Base-by-base conservation (phyloP, 1,140 invertebrate genomes). In the Drosophila hydei region DNA sequence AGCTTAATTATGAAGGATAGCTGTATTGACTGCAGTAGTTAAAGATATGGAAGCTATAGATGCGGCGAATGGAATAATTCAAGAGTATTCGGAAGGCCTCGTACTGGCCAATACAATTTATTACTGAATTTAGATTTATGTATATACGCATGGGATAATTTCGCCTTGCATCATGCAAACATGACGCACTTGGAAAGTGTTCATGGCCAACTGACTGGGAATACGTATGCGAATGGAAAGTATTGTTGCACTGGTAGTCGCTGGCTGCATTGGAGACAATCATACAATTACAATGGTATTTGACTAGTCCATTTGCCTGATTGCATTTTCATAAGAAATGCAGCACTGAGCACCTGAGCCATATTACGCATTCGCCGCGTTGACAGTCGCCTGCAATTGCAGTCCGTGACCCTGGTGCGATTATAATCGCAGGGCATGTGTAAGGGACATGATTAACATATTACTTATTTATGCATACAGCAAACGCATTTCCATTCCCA, bases 281-380 rank as follows among this genome's bases (percentile, higher is more conserved):
- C 43, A 21, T 11, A 45, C 21, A n/a, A n/a, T n/a, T 3, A n/a
- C n/a, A 42, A 42, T 18, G 16, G 16, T 16, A 42, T 16, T 16
- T 42, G 38, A 9, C 42, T 16, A 38, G 62, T 81, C 81, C 75
- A 88, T 87, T 87, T 83, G 47, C 30, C 40, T 87, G 81, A 87
- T 87, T 87, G 83, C 81, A 88, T 88, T 87, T 87, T 78, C 77
- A 83, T 78, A 78, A 62, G 48, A 70, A 73, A 83, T 88, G 52
- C 52, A 48, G 9, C 45, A 16, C 11, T 11, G 42, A 55, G 23
- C 16, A 14, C 38, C 47, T 48, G 21, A 52, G 59, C 51, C 40
- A 61, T 50, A 87, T 85, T 87, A 67, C 81, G 68, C 73, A 85
- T 87, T 63, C 81, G 77, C 59, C 74, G 8, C 50, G 59, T 68